These are phyloP conservation scores for Anarsia innoxiella DNA, from an alignment of 2,888 invertebrate genomes.

Conservation along the genomic window DNA sequence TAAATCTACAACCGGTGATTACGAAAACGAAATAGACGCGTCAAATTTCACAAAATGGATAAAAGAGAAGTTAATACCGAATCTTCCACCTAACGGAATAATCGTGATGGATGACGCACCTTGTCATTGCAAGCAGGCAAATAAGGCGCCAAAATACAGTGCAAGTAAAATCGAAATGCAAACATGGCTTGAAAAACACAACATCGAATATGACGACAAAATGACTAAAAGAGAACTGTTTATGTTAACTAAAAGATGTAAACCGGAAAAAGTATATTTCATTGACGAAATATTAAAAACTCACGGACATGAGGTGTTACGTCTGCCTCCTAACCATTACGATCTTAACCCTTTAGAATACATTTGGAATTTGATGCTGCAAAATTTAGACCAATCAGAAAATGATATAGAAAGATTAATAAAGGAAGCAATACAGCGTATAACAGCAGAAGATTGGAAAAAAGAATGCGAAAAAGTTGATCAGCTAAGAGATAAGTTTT, in stretches of 20 bases:
- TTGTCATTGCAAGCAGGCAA: slow-evolving; percentile 17
- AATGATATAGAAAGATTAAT: no score
- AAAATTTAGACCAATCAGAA: slow-evolving; percentile 23
- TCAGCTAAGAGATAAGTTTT: no score
- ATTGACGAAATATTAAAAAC: slow-evolving; percentile 16
- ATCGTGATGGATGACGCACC: slow-evolving; percentile 16
- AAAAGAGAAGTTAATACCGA: slow-evolving; percentile 21
- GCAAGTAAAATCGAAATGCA: slow-evolving; percentile 16
- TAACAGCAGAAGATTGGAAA: no score
- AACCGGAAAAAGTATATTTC: slow-evolving; percentile 19
- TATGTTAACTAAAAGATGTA: slow-evolving; percentile 5
- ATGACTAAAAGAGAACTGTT: slow-evolving; percentile 18
- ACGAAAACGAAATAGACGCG: slow-evolving; percentile 20
- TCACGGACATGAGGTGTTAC: slow-evolving; percentile 1
- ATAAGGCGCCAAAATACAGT: slow-evolving; percentile 10
- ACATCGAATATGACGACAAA: slow-evolving; percentile 18
- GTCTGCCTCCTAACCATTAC: slow-evolving; percentile 2
- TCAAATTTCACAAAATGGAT: slow-evolving; percentile 21
- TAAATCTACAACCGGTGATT: slow-evolving; percentile 16
- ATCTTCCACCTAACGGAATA: slow-evolving; percentile 16
- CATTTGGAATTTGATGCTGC: slow-evolving; percentile 24
- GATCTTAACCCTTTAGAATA: slow-evolving; percentile 13
- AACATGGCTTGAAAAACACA: slow-evolving; percentile 18
- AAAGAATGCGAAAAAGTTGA: no score
- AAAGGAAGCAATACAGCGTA: no score